A percentile compares a stretch with the other conserved stretches of the same genome.
Evolutionary conservation across 2,888 invertebrate genomes (phyloP).

Genomic region (Mellilla xanthometata): DNA sequence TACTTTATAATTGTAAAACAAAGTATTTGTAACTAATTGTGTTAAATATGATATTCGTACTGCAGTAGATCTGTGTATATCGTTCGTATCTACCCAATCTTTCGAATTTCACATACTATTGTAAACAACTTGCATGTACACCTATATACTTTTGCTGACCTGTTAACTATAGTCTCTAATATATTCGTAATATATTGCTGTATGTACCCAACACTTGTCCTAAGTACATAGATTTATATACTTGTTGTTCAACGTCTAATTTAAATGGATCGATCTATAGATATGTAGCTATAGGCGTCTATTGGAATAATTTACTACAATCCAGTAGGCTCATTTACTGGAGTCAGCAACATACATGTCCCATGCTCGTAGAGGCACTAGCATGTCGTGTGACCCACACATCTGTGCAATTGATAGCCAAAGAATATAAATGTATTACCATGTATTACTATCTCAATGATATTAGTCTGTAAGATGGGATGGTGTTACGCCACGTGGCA

Average conservation of each 20-base stretch:
- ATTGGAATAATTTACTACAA: slow-evolving; percentile 24
- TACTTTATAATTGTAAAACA: slow-evolving; percentile 64
- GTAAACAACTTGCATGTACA: slow-evolving; percentile 44
- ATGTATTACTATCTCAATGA: no score
- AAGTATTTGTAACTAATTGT: slow-evolving; percentile 75
- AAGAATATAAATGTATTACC: slow-evolving; percentile 32
- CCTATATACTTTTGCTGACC: slow-evolving; percentile 45
- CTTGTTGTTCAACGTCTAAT: slow-evolving; percentile 54
- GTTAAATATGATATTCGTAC: slow-evolving; percentile 74
- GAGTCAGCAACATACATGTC: slow-evolving; percentile 16
- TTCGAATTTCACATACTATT: slow-evolving; percentile 57
- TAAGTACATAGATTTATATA: slow-evolving; percentile 57
- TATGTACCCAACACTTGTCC: slow-evolving; percentile 32
- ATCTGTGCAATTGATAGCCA: slow-evolving; percentile 34
- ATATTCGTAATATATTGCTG: slow-evolving; percentile 32
- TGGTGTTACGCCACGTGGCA: not conserved
- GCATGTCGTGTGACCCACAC: not conserved
- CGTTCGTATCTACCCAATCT: slow-evolving; percentile 60
- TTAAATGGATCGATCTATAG: slow-evolving; percentile 43
- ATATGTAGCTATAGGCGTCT: slow-evolving; percentile 26
- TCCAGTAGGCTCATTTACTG: slow-evolving; percentile 8
- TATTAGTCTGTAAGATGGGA: no score
- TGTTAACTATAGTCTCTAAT: slow-evolving; percentile 41
- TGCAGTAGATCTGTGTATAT: slow-evolving; percentile 78
- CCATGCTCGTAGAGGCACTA: slow-evolving; percentile 4